Percentiles rank a stretch among this genome's conserved stretches.
Conservation (phyloP, 2,113 vertebrate species). For the Seriola aureovittata region DNA sequence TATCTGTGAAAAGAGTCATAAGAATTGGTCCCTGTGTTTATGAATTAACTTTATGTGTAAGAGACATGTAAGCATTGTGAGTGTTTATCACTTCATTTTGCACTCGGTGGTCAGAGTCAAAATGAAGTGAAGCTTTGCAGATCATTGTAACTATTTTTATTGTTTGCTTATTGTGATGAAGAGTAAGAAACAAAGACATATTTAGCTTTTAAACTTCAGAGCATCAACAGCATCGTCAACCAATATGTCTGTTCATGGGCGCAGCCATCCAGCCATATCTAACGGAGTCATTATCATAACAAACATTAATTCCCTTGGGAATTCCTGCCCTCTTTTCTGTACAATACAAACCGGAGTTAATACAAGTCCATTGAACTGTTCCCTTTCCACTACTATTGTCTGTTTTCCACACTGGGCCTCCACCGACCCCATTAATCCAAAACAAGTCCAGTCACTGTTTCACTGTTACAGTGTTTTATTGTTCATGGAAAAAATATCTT, state of each 20-base stretch:
- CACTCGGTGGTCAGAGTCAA: neutral
- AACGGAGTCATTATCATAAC: slow-evolving; percentile 59
- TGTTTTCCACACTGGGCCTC: slow-evolving; percentile 49
- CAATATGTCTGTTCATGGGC: slow-evolving; percentile 8
- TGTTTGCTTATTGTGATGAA: neutral
- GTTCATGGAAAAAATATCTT: slow-evolving; percentile 8
- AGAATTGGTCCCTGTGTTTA: too few species aligned
- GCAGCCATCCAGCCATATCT: slow-evolving; percentile 49
- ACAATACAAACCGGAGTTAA: slow-evolving; percentile 29
- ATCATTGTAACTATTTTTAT: neutral
- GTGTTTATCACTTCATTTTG: too few species aligned
- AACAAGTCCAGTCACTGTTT: neutral
- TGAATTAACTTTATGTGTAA: too few species aligned
- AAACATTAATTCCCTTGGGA: slow-evolving; percentile 60
- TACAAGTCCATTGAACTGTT: slow-evolving; percentile 35
- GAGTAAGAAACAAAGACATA: neutral
- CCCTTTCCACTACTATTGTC: slow-evolving; percentile 43
- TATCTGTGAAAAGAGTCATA: too few species aligned
- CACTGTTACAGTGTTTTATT: slow-evolving; percentile 3
- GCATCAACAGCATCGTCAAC: neutral
- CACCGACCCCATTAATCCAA: slow-evolving; percentile 44
- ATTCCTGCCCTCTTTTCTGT: slow-evolving; percentile 61
- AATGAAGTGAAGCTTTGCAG: neutral
- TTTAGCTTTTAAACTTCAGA: neutral
- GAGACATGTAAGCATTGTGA: too few species aligned